Evolutionary conservation across 2,113 vertebrate genomes (phyloP), one percentile per base, ranked within the genome.

Genomic region (Nycticebus coucang): DNA sequence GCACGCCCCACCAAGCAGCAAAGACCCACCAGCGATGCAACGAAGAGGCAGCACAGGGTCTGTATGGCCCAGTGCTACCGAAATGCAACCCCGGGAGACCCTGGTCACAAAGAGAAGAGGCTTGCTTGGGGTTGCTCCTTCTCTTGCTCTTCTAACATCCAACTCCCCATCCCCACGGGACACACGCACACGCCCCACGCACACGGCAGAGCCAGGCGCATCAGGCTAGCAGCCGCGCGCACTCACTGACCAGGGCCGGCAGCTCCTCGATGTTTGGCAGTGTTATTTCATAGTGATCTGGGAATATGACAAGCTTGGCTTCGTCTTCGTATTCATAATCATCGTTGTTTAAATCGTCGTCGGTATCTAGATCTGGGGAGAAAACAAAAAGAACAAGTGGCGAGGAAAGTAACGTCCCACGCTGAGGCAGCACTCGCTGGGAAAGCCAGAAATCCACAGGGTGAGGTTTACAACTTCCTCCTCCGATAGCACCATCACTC

Each of bases 211-310:
- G 90, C 26, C 97, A 97, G 50, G 53, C 87, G 14, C 83, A 96
- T 91, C 83, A 96, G 97, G 89, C 96, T 88, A 96, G 66, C 93
- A 93, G 68, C 91, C 93, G 88, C 94, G 98, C 94, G 97, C 89
- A 98, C 96, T 98, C 98, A 99, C 99, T 99, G 98, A 99, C 99
- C 99, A 99, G 98, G 71, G 99, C 99, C 37, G 99, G 99, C 79
- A 99, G 98, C 98, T 99, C 99, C 98, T 99, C 99, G 98, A 99
- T 99, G 98, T 99, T 99, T 96, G 99, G 99, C 97, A 99, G 98
- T 71, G 99, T 98, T 98, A 99, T 99, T 98, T 99, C 99, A 98
- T 99, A 99, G 98, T 99, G 99, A 98, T 99, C 99, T 98, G 99
- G 99, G 98, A 99, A 99, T 98, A 99, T 99, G 97, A 99, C 98